A percentile compares a stretch with the other conserved stretches of the same genome.
Evolutionary conservation across 1,140 invertebrate genomes (phyloP).

Genomic region (Aphaenogaster rudis): DNA sequence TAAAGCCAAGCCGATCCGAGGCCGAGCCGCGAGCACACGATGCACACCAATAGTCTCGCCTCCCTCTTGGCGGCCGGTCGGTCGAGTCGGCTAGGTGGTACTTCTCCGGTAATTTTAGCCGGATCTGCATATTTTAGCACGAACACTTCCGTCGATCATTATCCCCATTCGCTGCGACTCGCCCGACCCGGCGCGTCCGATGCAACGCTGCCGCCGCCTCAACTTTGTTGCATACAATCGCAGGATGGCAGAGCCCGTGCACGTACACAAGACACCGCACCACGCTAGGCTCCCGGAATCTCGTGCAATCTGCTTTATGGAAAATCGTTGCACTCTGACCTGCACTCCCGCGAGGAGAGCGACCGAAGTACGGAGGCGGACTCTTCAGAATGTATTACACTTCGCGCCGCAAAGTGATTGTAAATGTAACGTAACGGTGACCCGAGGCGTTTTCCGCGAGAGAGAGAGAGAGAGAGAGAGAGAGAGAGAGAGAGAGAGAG

Average conservation of each 20-base stretch:
- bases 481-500: background rate
- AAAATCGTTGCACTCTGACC: constrained; percentile 72
- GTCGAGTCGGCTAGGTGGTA: constrained; percentile 73
- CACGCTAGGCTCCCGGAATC: constrained; percentile 41
- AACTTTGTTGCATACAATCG: constrained; percentile 62
- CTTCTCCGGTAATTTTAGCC: constrained; percentile 83
- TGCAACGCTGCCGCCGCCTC: constrained; percentile 31
- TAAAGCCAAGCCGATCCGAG: constrained; percentile 18
- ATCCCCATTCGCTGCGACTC: constrained; percentile 77
- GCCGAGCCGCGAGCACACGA: constrained; percentile 40
- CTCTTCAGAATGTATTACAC: constrained; percentile 1
- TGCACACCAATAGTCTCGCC: constrained; percentile 51
- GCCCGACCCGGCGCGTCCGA: constrained; percentile 39
- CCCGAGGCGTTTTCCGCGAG: background rate
- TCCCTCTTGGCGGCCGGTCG: constrained; percentile 31
- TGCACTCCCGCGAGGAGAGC: constrained; percentile 22
- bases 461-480: background rate
- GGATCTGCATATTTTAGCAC: constrained; percentile 87
- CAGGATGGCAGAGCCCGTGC: constrained; percentile 22
- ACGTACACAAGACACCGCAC: background rate
- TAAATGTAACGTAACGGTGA: background rate
- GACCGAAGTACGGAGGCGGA: constrained; percentile 28
- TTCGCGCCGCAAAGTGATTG: constrained; percentile 19
- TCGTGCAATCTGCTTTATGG: constrained; percentile 60
- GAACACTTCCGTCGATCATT: constrained; percentile 87